A percentile compares a stretch with the other conserved stretches of the same genome.
Conservation (phyloP, 2,797 vertebrate genomes). For the Cyprinodon diabolis region DNA sequence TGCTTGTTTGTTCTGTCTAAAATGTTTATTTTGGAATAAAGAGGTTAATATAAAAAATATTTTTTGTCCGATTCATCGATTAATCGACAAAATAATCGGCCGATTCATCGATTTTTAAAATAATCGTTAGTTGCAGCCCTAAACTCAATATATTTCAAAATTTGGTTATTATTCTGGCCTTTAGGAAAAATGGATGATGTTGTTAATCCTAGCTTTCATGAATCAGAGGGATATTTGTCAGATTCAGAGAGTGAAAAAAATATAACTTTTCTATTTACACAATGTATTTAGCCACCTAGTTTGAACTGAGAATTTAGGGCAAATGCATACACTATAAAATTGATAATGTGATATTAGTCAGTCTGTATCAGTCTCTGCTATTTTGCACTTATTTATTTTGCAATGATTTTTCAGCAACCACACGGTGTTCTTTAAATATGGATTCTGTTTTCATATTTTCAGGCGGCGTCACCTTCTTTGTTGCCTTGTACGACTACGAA, state of each 20-base stretch:
- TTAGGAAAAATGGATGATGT: neutral
- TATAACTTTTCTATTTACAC: no score
- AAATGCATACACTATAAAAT: neutral
- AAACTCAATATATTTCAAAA: no score
- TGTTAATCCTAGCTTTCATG: neutral
- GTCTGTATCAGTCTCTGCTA: conserved; percentile 13
- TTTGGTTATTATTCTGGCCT: neutral
- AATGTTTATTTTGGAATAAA: no score
- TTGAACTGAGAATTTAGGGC: neutral
- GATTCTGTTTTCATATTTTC: conserved; percentile 21
- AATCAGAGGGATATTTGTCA: neutral
- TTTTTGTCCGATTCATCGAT: no score
- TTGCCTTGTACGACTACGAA: conserved; percentile 98
- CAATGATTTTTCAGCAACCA: no score
- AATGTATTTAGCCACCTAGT: neutral
- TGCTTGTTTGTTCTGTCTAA: no score
- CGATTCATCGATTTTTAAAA: no score
- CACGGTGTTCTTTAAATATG: neutral
- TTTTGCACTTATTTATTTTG: neutral
- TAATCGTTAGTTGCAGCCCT: no score
- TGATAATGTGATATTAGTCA: conserved; percentile 30
- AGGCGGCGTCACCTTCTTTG: conserved; percentile 96
- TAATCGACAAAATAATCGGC: no score
- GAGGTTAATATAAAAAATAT: no score
- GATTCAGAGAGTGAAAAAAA: no score